These are phyloP conservation scores for Pachyramphus minor DNA, from an alignment of 2,113 vertebrate species.

Conservation along the genomic window DNA sequence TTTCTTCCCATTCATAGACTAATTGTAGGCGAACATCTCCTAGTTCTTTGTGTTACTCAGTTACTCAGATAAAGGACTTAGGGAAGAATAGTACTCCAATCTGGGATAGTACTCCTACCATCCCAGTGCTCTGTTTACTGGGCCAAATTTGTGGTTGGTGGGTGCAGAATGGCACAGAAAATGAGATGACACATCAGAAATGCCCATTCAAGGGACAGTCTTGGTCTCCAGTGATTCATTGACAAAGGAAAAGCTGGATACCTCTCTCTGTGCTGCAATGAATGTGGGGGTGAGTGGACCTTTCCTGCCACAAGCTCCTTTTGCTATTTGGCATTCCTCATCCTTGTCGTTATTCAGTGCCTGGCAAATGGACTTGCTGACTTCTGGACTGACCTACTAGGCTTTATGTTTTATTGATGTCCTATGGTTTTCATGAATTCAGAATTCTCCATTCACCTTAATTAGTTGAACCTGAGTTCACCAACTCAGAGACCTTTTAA, in stretches of 20 bases:
- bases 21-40: neutral
- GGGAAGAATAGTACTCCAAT: neutral
- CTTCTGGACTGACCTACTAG: neutral
- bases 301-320: neutral
- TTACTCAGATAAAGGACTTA: neutral
- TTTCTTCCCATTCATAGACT: neutral
- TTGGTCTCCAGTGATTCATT: neutral
- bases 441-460: conserved; percentile 6
- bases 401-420: conserved; percentile 37
- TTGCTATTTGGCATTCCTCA: neutral
- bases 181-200: neutral
- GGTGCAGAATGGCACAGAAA: neutral
- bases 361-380: conserved; percentile 18
- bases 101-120: neutral
- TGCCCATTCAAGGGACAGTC: neutral
- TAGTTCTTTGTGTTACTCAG: neutral
- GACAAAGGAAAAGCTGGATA: neutral
- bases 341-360: neutral
- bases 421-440: neutral
- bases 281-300: neutral
- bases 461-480: conserved; percentile 47
- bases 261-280: neutral
- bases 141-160: neutral
- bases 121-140: neutral
- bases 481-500: neutral